Conservation (phyloP, 2,888 invertebrate species). For the Platycheirus albimanus region DNA sequence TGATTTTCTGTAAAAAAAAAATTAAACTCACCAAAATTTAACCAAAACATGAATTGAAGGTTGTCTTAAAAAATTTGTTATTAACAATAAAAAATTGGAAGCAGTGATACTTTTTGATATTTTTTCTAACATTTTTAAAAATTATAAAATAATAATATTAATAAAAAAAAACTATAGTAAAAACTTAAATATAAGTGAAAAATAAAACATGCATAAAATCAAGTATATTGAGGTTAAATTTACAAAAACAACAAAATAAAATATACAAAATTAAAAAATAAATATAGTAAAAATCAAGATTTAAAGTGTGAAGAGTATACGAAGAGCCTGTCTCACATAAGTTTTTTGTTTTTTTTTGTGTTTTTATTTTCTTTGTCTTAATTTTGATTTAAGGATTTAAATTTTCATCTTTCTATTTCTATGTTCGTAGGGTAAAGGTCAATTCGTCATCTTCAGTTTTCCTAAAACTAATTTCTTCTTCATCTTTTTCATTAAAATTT, state of each 20-base stretch:
- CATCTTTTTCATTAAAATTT: conserved; percentile 12
- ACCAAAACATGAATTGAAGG: too few species aligned
- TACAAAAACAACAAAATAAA: conserved; percentile 26
- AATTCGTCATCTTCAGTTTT: conserved; percentile 48
- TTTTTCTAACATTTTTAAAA: too few species aligned
- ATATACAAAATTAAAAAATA: conserved; percentile 39
- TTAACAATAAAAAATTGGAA: too few species aligned
- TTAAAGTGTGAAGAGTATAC: conserved; percentile 2
- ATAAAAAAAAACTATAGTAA: too few species aligned
- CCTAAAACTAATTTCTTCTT: conserved; percentile 43
- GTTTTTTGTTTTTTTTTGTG: conserved; percentile 9
- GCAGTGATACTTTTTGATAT: too few species aligned
- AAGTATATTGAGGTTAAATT: background rate
- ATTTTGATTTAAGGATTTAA: background rate
- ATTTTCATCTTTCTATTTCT: conserved; percentile 25
- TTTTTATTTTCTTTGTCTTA: conserved; percentile 1
- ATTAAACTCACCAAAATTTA: too few species aligned
- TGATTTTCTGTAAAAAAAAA: too few species aligned
- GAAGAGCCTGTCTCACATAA: conserved; percentile 40
- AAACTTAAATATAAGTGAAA: too few species aligned
- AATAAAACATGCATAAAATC: too few species aligned
- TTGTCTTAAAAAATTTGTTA: too few species aligned
- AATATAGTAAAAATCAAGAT: conserved; percentile 3
- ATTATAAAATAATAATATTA: too few species aligned
- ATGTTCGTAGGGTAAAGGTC: conserved; percentile 52